These are phyloP conservation scores for Ennomos quercinarius DNA, from an alignment of 2,888 invertebrate species.

Conservation along the genomic window DNA sequence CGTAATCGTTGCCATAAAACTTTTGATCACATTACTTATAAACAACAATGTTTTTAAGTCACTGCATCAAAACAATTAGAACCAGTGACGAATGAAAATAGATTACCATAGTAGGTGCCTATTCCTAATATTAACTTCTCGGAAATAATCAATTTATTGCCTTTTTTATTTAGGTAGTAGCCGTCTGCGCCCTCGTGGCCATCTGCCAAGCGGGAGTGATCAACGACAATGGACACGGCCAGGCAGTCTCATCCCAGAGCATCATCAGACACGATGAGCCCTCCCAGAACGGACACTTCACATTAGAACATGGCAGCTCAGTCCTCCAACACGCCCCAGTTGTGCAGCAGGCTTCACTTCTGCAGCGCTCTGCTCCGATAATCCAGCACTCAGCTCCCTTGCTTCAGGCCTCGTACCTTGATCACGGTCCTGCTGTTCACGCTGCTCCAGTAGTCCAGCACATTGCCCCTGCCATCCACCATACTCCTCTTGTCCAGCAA, in stretches of 20 bases:
- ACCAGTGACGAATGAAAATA: too few relatives aligned
- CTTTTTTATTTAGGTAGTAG: constrained; percentile 64
- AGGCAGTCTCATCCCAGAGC: constrained; percentile 76
- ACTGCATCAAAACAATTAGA: too few relatives aligned
- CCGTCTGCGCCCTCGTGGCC: constrained; percentile 73
- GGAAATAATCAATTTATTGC: neutral
- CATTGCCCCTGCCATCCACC: constrained; percentile 47
- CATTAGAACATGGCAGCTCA: constrained; percentile 48
- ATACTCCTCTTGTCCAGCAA: constrained; percentile 48
- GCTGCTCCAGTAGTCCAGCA: constrained; percentile 54
- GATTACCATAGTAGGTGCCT: too few relatives aligned
- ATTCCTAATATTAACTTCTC: too few relatives aligned
- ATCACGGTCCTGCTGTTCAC: constrained; percentile 50
- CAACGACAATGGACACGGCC: constrained; percentile 58
- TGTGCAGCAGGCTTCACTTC: constrained; percentile 35
- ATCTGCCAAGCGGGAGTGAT: constrained; percentile 76
- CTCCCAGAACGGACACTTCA: constrained; percentile 51
- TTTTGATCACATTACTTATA: too few relatives aligned
- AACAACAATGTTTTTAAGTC: too few relatives aligned
- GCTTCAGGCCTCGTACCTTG: constrained; percentile 44
- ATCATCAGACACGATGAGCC: constrained; percentile 73
- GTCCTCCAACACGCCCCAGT: constrained; percentile 44
- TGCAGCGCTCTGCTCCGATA: constrained; percentile 33
- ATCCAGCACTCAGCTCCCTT: constrained; percentile 37
- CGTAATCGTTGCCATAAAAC: too few relatives aligned